Evolutionary conservation across 2,888 invertebrate species (phyloP).

Genomic region (Lasius fuliginosus): DNA sequence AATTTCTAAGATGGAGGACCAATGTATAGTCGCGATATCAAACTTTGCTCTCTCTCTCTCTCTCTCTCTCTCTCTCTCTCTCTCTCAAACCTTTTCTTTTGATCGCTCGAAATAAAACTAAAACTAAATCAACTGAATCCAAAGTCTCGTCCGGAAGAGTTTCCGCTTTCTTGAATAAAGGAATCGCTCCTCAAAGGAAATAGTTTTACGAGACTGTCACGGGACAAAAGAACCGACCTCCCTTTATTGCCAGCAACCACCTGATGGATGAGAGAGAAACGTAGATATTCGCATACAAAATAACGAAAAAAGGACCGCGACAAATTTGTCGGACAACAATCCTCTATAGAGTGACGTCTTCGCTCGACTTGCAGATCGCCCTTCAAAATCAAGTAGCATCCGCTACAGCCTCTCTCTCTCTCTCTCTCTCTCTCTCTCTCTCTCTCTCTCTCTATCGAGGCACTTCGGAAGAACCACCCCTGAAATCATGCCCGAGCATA

Average conservation of each 20-base stretch:
- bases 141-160: conserved; percentile 3
- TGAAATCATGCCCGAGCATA: conserved; percentile 71
- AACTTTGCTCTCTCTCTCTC: background rate
- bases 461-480: conserved; percentile 61
- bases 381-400: conserved; percentile 72
- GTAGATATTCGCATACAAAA: conserved; percentile 15
- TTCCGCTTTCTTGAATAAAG: conserved; percentile 38
- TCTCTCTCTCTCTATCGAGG: conserved; percentile 21
- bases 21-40: background rate
- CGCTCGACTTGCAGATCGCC: conserved; percentile 74
- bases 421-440: too few relatives aligned
- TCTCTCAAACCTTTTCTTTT: background rate
- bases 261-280: conserved; percentile 48
- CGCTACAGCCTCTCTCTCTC: background rate
- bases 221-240: conserved; percentile 26
- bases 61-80: conserved; percentile 6
- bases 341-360: conserved; percentile 78
- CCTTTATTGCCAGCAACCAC: conserved; percentile 44
- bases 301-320: conserved; percentile 35
- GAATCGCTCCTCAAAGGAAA: conserved; percentile 41
- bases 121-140: conserved; percentile 44
- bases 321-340: conserved; percentile 77
- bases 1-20: background rate
- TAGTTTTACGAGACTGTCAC: conserved; percentile 39
- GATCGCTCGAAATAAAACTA: conserved; percentile 21